Evolutionary conservation across 2,888 invertebrate genomes (phyloP).

Genomic region (Himalopsyche kuldschensis): DNA sequence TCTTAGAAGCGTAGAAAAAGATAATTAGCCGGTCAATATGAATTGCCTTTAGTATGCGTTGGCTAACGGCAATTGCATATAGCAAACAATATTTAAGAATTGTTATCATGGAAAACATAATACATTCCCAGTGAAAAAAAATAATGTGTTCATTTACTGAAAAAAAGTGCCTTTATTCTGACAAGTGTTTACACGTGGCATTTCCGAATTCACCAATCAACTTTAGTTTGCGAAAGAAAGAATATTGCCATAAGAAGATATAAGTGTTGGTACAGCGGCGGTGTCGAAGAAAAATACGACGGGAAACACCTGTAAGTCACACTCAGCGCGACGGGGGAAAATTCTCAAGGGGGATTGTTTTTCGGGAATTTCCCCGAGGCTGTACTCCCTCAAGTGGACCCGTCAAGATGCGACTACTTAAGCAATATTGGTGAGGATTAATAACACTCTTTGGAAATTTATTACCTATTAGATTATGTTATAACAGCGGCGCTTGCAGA

Average conservation of each 20-base stretch:
- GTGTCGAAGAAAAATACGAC: background rate
- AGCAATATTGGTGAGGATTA: constrained; percentile 47
- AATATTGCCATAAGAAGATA: background rate
- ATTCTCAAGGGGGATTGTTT: background rate
- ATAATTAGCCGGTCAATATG: background rate
- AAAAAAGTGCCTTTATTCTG: background rate
- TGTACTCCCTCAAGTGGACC: background rate
- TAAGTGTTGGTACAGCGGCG: background rate
- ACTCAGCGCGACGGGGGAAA: background rate
- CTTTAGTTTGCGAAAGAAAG: background rate
- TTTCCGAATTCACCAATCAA: background rate
- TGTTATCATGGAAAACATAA: background rate
- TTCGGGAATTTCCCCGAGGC: background rate
- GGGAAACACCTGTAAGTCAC: background rate
- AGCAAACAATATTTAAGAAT: background rate
- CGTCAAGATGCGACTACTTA: constrained; percentile 46
- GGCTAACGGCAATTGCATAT: no score
- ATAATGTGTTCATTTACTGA: background rate
- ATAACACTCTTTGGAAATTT: background rate
- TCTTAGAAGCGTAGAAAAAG: background rate
- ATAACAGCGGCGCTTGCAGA: background rate
- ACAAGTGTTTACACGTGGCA: background rate
- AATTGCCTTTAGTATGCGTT: background rate
- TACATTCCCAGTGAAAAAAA: background rate
- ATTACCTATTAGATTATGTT: background rate